Percentiles rank a stretch among this genome's conserved stretches.
These are phyloP conservation scores for Hoplodrina ambigua DNA, from an alignment of 2,888 invertebrate species.

Conservation along the genomic window DNA sequence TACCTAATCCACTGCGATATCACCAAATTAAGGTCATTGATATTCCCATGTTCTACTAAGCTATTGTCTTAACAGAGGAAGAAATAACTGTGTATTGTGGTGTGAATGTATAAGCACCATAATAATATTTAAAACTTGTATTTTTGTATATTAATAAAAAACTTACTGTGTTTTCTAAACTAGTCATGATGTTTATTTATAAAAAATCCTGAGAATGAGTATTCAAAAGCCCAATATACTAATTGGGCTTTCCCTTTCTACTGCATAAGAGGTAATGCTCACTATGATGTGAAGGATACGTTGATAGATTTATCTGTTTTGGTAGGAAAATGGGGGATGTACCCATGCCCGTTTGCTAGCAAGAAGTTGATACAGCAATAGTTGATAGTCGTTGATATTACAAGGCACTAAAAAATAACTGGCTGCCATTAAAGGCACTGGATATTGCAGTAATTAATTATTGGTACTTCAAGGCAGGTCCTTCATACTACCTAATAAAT, in stretches of 20 bases:
- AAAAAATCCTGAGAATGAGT: background rate
- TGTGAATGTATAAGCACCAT: constrained; percentile 28
- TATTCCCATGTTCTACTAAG: constrained; percentile 51
- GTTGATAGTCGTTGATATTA: too few species aligned
- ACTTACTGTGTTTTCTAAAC: background rate
- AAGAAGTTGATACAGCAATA: too few species aligned
- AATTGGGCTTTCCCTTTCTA: background rate
- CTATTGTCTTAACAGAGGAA: constrained; percentile 25
- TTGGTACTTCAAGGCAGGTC: background rate
- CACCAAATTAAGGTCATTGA: constrained; percentile 53
- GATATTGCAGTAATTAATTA: background rate
- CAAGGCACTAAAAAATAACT: too few species aligned
- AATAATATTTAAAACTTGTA: constrained; percentile 24
- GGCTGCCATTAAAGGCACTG: background rate
- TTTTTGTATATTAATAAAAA: constrained; percentile 48
- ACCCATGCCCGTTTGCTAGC: too few species aligned
- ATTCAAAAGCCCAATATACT: too few species aligned
- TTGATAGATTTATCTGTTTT: too few species aligned
- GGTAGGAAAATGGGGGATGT: background rate
- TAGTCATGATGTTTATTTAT: constrained; percentile 26
- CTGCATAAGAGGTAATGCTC: background rate
- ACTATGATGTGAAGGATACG: background rate
- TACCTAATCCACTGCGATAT: background rate
- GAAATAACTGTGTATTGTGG: constrained; percentile 27
- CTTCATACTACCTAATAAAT: background rate